These are phyloP conservation scores for roundworm (Caenorhabditis elegans) DNA, from an alignment of 1,140 invertebrate genomes.

Conservation along the genomic window WBcel235 BX284603.4:7943501-7944000, in stretches of 20 bases:
- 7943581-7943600: background rate
- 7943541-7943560: background rate
- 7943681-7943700: constrained; percentile 6
- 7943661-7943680: constrained; percentile 21
- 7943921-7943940: background rate
- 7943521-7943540: too few relatives aligned
- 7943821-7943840: background rate
- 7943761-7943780: background rate
- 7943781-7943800: background rate
- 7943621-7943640: background rate
- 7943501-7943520: too few relatives aligned
- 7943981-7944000: constrained; percentile 3
- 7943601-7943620: background rate
- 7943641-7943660: background rate
- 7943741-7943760: background rate
- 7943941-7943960: too few relatives aligned
- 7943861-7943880: background rate
- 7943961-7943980: too few relatives aligned
- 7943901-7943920: background rate
- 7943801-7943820: background rate
- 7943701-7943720: constrained; percentile 17
- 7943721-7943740: background rate
- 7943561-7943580: background rate
- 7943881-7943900: background rate
- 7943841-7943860: background rate